Base-by-base conservation (phyloP, 1,140 invertebrate species). In the Drosophila santomea region DNA sequence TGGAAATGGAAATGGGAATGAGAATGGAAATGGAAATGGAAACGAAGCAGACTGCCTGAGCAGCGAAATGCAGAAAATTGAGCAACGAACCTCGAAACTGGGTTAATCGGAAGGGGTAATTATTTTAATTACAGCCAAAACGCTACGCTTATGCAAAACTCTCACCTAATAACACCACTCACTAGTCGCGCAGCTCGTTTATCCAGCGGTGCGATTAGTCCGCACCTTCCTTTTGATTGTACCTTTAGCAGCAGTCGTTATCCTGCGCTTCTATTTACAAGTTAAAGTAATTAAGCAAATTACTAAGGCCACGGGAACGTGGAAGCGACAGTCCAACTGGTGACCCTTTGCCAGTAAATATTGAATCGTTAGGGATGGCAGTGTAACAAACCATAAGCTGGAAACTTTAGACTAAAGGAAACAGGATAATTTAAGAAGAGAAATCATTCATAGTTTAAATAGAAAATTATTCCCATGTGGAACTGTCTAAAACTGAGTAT, bases 201-300 rank as follows among this genome's bases (percentile, higher is more conserved):
- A 67, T 83, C 56, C 80, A 51, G 48, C 71, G 64, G 81, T 73
- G 68, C 68, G 66, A 72, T 72, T 72, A 72, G 68, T 39, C 67
- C 67, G 52, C 67, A 71, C 64, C 67, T 71, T 66, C 11, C 43
- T 36, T 32, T 20, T 52, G 68, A 71, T 72, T 72, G 68, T 48
- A 72, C 68, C 44, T 58, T 58, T 41, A 48, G 64, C 43, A 57
- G 41, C 43, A 17, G 63, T 69, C 36, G 56, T 69, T 71, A 68
- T 44, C 60, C 64, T 68, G 47, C 60, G 44, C 48, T 47, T 75
- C 54, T 63, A 74, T 64, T 81, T 74, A 90, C 83, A 79, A 68
- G 66, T 74, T 74, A 80, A 91, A 89, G 89, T 91, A 91, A 91
- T 91, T 91, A 91, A 91, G 74, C 60, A 91, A 91, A 91, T 91